These are phyloP conservation scores for Thera britannica DNA, from an alignment of 2,888 invertebrate species.

Conservation along the genomic window DNA sequence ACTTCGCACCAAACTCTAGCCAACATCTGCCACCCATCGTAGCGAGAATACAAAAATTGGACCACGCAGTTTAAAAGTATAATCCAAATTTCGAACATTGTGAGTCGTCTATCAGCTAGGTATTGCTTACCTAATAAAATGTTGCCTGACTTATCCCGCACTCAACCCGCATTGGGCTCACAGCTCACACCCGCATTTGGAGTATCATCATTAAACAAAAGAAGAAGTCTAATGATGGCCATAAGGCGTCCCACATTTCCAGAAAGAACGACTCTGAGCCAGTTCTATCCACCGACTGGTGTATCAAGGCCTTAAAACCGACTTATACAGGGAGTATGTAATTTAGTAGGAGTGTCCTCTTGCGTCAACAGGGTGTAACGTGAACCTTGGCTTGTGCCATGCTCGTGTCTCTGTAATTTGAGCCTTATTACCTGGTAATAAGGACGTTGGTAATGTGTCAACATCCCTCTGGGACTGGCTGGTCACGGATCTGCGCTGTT, in stretches of 20 bases:
- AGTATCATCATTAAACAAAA: too few species aligned
- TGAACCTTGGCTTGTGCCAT: slow-evolving; percentile 33
- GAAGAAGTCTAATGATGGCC: too few species aligned
- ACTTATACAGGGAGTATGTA: slow-evolving; percentile 30
- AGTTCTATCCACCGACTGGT: neutral
- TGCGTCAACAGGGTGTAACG: slow-evolving; percentile 44
- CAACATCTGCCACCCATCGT: too few species aligned
- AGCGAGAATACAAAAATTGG: neutral
- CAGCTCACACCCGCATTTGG: too few species aligned
- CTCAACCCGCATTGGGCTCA: too few species aligned
- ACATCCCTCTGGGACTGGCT: slow-evolving; percentile 23
- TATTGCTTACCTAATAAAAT: too few species aligned
- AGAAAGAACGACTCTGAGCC: neutral
- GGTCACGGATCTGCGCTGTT: slow-evolving; percentile 29
- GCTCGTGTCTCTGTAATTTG: slow-evolving; percentile 32
- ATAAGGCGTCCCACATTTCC: too few species aligned
- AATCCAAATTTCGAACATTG: neutral
- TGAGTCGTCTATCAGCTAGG: neutral
- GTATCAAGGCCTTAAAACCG: neutral
- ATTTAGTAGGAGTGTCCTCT: slow-evolving; percentile 42
- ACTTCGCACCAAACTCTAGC: neutral
- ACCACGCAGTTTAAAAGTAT: neutral
- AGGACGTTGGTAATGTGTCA: slow-evolving; percentile 31
- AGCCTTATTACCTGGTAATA: slow-evolving; percentile 27
- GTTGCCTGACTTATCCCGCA: too few species aligned